Evolutionary conservation across 2,113 vertebrate genomes (phyloP).

Genomic region (Sterrhoptilus dennistouni): DNA sequence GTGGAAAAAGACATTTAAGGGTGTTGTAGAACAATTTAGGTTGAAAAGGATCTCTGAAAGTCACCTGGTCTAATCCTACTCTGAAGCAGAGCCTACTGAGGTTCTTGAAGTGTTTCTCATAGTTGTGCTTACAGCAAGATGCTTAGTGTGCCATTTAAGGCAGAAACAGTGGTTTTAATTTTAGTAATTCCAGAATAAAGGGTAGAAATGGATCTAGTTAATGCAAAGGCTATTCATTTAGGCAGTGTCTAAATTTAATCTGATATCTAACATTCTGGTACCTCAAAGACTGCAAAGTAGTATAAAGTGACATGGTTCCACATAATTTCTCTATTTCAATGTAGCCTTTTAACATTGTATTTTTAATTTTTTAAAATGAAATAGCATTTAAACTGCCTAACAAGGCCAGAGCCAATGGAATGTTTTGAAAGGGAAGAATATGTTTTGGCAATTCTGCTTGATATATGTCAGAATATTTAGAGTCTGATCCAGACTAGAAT

Average conservation of each 20-base stretch:
- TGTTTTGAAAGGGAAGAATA: constrained; percentile 61
- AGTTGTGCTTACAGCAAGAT: not conserved
- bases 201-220: not conserved
- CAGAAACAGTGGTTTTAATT: constrained; percentile 18
- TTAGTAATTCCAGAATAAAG: not conserved
- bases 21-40: not conserved
- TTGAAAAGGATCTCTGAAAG: not conserved
- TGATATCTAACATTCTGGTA: not conserved
- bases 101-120: not conserved
- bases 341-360: not conserved
- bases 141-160: not conserved
- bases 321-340: not conserved
- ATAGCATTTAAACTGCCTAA: not conserved
- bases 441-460: constrained; percentile 46
- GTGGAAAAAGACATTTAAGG: not conserved
- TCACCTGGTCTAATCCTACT: not conserved
- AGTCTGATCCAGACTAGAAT: constrained; percentile 62
- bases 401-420: constrained; percentile 16
- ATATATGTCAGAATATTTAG: constrained; percentile 59
- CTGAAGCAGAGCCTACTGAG: not conserved
- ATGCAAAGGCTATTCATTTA: not conserved
- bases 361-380: constrained; percentile 28
- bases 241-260: not conserved
- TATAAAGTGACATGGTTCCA: not conserved
- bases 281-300: not conserved